Evolutionary conservation across 2,888 invertebrate genomes (phyloP).

Genomic region (Lithophane semibrunnea): DNA sequence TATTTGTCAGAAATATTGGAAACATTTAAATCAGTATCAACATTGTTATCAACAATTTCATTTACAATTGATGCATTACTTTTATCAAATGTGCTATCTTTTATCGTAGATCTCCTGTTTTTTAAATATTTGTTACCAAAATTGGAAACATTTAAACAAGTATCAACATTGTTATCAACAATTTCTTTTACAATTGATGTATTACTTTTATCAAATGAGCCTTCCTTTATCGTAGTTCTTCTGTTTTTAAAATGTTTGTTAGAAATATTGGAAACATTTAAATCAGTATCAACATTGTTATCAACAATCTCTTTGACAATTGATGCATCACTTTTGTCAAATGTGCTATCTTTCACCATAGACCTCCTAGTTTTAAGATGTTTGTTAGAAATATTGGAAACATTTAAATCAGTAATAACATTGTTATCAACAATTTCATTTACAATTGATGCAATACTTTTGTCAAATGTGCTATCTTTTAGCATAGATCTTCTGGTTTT

Average conservation of each 20-base stretch:
- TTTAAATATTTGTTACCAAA: neutral
- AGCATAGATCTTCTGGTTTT: slow-evolving; percentile 5
- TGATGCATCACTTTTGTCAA: neutral
- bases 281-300: neutral
- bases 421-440: slow-evolving; percentile 9
- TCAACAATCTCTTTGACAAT: too few species aligned
- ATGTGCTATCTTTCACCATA: slow-evolving; percentile 4
- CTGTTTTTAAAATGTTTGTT: neutral
- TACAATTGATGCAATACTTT: slow-evolving; percentile 7
- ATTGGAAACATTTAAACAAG: neutral
- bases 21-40: slow-evolving; percentile 9
- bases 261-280: neutral
- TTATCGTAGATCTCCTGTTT: neutral
- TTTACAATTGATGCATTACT: neutral
- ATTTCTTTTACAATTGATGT: slow-evolving; percentile 21
- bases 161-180: neutral
- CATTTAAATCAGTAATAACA: neutral
- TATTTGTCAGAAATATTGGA: slow-evolving; percentile 20
- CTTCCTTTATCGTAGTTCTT: neutral
- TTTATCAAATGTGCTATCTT: neutral
- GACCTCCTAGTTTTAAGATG: slow-evolving; percentile 6
- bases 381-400: neutral
- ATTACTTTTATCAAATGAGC: slow-evolving; percentile 39
- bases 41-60: slow-evolving; percentile 8
- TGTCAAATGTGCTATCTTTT: slow-evolving; percentile 25